Percentiles rank a stretch among this genome's conserved stretches.
Conservation (phyloP, 1,140 invertebrate species). For the Melipona quadrifasciata region DNA sequence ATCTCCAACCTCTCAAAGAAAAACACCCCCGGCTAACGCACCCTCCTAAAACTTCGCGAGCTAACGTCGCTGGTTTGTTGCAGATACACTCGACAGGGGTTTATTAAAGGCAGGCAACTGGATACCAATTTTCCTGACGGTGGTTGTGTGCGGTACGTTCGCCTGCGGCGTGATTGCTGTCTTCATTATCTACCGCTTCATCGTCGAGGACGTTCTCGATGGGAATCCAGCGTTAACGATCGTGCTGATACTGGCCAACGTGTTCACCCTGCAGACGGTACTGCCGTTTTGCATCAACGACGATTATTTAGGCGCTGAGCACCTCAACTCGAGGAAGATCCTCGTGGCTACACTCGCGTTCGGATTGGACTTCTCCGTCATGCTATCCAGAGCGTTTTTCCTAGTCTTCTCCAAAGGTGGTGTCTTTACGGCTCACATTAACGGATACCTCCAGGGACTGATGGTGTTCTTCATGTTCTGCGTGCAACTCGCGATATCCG, state of each 20-base stretch:
- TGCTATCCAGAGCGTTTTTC: constrained; percentile 83
- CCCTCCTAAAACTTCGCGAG: not conserved
- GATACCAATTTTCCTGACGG: constrained; percentile 81
- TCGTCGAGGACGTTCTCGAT: constrained; percentile 81
- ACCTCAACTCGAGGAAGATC: constrained; percentile 81
- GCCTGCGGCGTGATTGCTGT: constrained; percentile 78
- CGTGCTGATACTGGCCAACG: constrained; percentile 79
- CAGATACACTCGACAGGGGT: constrained; percentile 38
- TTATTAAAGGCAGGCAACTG: constrained; percentile 76
- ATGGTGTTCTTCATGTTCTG: constrained; percentile 83
- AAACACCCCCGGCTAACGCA: too few relatives aligned
- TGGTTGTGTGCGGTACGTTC: constrained; percentile 79
- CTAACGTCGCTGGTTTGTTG: not conserved
- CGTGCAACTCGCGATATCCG: constrained; percentile 82
- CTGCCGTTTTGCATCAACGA: constrained; percentile 83
- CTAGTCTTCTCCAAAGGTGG: constrained; percentile 83
- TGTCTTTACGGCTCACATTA: constrained; percentile 84
- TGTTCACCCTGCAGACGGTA: constrained; percentile 81
- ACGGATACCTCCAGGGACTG: constrained; percentile 83
- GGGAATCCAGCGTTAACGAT: constrained; percentile 83
- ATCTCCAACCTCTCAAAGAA: too few relatives aligned
- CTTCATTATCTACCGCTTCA: constrained; percentile 82
- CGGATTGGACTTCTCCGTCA: constrained; percentile 82
- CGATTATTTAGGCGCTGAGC: constrained; percentile 62
- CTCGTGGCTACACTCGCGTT: constrained; percentile 82